These are phyloP conservation scores for Dendrolimus punctatus DNA, from an alignment of 1,140 invertebrate genomes.

Conservation along the genomic window DNA sequence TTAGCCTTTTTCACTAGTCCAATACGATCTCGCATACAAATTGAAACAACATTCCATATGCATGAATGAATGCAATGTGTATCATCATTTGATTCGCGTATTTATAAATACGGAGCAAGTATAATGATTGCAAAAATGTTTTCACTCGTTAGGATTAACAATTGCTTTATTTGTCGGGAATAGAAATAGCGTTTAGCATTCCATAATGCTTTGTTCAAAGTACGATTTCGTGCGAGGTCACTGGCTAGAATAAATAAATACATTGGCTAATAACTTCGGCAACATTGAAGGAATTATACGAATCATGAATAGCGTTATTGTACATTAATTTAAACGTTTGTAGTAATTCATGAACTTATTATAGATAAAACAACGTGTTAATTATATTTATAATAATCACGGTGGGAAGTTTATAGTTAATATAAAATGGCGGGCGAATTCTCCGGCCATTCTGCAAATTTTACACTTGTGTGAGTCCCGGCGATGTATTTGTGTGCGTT, in stretches of 20 bases:
- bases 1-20: not conserved
- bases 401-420: not conserved
- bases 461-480: slow-evolving; percentile 15
- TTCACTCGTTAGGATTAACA: too few species aligned
- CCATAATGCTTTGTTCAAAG: slow-evolving; percentile 46
- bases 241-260: slow-evolving; percentile 30
- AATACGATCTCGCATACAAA: slow-evolving; percentile 5
- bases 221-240: slow-evolving; percentile 56
- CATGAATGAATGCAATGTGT: too few species aligned
- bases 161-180: too few species aligned
- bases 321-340: too few species aligned
- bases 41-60: slow-evolving; percentile 15
- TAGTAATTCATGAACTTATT: too few species aligned
- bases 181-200: not conserved
- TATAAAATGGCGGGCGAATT: slow-evolving; percentile 31
- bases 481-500: slow-evolving; percentile 19
- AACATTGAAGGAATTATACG: slow-evolving; percentile 30
- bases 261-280: slow-evolving; percentile 41
- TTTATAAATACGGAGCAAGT: too few species aligned
- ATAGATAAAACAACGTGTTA: too few species aligned
- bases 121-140: too few species aligned
- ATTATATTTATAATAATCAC: too few species aligned
- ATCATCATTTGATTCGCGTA: too few species aligned
- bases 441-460: slow-evolving; percentile 22
- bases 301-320: not conserved